phyloP scores from a whole-genome alignment of 2,797 vertebrate species.

The Enteromius afrohamiltoni region DNA sequence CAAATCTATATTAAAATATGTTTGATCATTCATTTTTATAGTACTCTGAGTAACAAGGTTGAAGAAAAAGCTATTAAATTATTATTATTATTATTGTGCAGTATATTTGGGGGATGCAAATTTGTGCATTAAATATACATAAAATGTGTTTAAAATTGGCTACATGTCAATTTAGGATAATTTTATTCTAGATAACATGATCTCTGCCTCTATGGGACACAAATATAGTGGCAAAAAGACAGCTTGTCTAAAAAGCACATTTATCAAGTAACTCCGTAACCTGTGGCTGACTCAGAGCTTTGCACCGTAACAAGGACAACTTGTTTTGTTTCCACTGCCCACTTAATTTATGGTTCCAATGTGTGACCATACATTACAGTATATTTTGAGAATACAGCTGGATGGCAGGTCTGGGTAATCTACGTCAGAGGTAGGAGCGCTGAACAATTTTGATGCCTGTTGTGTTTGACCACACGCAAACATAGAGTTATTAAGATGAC shows the following conservation, averaged over 20 bases:
- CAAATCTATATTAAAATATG: not conserved
- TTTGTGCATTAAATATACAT: too few relatives aligned
- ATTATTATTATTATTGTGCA: too few relatives aligned
- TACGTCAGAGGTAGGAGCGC: constrained; percentile 18
- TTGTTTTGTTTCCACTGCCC: constrained; percentile 58
- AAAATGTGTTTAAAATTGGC: not conserved
- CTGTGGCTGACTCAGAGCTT: constrained; percentile 38
- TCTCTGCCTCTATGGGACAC: not conserved
- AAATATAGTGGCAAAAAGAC: not conserved
- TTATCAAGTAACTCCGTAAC: constrained; percentile 40
- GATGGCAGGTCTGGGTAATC: constrained; percentile 33
- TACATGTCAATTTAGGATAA: too few relatives aligned
- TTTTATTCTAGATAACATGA: not conserved
- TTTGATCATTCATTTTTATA: not conserved
- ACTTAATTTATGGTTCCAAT: constrained; percentile 58
- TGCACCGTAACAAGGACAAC: constrained; percentile 36
- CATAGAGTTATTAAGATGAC: constrained; percentile 55
- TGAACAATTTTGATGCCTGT: constrained; percentile 42
- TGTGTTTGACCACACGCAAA: constrained; percentile 63
- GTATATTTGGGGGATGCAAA: not conserved
- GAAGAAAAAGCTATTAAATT: too few relatives aligned
- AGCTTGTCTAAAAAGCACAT: constrained; percentile 24
- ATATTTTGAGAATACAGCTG: constrained; percentile 56
- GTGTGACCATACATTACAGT: constrained; percentile 46
- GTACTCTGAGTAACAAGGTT: not conserved